Evolutionary conservation across 2,888 invertebrate genomes (phyloP), one percentile per base, ranked within the genome.

Genomic region (Perithous albicinctus): DNA sequence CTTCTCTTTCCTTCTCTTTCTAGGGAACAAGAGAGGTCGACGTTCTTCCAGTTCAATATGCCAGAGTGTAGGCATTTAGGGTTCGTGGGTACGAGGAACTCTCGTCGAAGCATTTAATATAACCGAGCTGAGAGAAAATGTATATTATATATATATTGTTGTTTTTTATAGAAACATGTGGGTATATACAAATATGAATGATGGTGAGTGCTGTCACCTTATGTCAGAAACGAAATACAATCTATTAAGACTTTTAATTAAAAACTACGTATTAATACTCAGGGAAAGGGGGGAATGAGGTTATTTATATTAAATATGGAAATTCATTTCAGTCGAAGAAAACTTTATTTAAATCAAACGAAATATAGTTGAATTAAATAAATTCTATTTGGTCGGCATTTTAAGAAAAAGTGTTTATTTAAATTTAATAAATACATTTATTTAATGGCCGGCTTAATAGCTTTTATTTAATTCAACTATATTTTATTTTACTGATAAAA

Each of bases 21-120:
- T 78, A 70, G 67, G 51, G 67, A 51, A 69, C 67, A 32, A 67
- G 41, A 48, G 74, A 79, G 74, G 67, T 79, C 69, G 74, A 74
- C 67, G 73, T 48, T 69, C 67, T 46, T 23, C n/a, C 46, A 56
- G 23, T 7, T 23, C 48, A 69, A 12, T 43, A 15, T 26, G 26
- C 23, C 20, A 5, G 29, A 6, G 54, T 6, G 20, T 18, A 15
- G 46, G 67, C 70, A 72, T 70, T n/a, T 48, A 66, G 70, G 70
- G 56, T 23, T 26, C 73, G 73, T 74, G 59, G 67, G 69, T 74
- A 69, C 41, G 48, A 67, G 38, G 54, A 38, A 63, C 46, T 59
- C 61, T 67, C 38, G 67, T 74, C 51, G 63, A 59, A 69, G 66
- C 67, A 66, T 79, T 73, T 67, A 51, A 74, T 73, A 61, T 51